phyloP scores from a whole-genome alignment of 2,888 invertebrate genomes.

The Sinhomidia bicolor region DNA sequence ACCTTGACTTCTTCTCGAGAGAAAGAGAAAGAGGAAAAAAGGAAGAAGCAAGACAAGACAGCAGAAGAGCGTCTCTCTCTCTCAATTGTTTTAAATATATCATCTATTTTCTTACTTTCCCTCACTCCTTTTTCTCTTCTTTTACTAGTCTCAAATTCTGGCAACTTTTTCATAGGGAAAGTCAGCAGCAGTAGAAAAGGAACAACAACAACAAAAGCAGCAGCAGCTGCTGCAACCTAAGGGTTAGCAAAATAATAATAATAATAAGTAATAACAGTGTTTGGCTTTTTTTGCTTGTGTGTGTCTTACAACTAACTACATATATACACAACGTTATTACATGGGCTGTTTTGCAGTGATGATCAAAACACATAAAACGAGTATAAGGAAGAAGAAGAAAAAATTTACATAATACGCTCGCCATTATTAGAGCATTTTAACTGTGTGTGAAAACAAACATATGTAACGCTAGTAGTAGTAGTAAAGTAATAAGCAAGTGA shows the following conservation, averaged over 20 bases:
- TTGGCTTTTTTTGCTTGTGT: background rate
- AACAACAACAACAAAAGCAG: background rate
- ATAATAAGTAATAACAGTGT: background rate
- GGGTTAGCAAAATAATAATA: background rate
- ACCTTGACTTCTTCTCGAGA: background rate
- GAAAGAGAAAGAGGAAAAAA: too few relatives aligned
- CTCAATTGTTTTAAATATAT: slow-evolving; percentile 17
- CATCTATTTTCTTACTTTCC: background rate
- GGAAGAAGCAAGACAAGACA: background rate
- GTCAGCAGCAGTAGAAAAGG: background rate
- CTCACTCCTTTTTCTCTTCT: background rate
- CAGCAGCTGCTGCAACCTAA: background rate
- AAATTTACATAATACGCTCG: slow-evolving; percentile 19
- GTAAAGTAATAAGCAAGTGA: background rate
- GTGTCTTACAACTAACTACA: background rate
- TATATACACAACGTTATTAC: too few relatives aligned
- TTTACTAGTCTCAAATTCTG: background rate
- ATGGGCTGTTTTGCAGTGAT: background rate
- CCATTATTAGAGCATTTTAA: slow-evolving; percentile 12
- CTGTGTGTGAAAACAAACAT: slow-evolving; percentile 28
- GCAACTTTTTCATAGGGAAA: background rate
- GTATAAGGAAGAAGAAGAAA: background rate
- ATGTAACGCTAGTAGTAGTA: too few relatives aligned
- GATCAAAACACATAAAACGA: slow-evolving; percentile 17
- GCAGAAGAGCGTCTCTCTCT: background rate